Percentiles rank a stretch among this genome's conserved stretches.
These are phyloP conservation scores for Encarsia formosa DNA, from an alignment of 2,888 invertebrate genomes.

Conservation along the genomic window DNA sequence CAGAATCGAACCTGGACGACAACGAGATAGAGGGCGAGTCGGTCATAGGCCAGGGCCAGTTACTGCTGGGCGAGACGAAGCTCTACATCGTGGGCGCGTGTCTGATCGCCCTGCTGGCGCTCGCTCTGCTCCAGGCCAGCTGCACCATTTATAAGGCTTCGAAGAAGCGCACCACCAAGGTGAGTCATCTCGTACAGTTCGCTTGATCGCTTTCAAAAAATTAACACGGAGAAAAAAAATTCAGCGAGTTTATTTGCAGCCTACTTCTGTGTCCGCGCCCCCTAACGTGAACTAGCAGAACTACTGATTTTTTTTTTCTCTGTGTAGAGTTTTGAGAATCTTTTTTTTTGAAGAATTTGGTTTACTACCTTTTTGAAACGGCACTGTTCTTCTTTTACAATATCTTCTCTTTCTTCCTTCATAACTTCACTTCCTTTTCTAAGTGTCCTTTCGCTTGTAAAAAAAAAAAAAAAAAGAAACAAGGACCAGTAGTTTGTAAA, in stretches of 20 bases:
- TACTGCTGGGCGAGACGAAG: slow-evolving; percentile 71
- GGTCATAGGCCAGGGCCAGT: slow-evolving; percentile 32
- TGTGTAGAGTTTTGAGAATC: too few relatives aligned
- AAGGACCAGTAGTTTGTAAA: too few relatives aligned
- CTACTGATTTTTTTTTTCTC: not conserved
- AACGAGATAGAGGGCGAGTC: slow-evolving; percentile 35
- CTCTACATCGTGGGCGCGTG: slow-evolving; percentile 80
- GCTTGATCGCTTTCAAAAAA: too few relatives aligned
- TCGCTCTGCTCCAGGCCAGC: slow-evolving; percentile 77
- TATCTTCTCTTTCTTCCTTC: slow-evolving; percentile 20
- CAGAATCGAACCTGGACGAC: slow-evolving; percentile 31
- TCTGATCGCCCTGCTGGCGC: slow-evolving; percentile 71
- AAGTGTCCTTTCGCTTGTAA: too few relatives aligned
- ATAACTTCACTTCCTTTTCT: slow-evolving; percentile 16
- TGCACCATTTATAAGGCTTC: slow-evolving; percentile 75
- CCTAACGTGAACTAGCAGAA: slow-evolving; percentile 1
- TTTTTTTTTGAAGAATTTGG: too few relatives aligned
- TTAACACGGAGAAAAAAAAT: slow-evolving; percentile 1
- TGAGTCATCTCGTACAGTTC: too few relatives aligned
- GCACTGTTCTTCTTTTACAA: slow-evolving; percentile 16
- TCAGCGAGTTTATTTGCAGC: not conserved
- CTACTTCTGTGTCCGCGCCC: slow-evolving; percentile 1
- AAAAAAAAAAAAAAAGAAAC: too few relatives aligned
- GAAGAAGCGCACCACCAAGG: slow-evolving; percentile 61
- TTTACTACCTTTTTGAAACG: not conserved